phyloP scores from a whole-genome alignment of 2,797 vertebrate genomes.

The Falco berigora region DNA sequence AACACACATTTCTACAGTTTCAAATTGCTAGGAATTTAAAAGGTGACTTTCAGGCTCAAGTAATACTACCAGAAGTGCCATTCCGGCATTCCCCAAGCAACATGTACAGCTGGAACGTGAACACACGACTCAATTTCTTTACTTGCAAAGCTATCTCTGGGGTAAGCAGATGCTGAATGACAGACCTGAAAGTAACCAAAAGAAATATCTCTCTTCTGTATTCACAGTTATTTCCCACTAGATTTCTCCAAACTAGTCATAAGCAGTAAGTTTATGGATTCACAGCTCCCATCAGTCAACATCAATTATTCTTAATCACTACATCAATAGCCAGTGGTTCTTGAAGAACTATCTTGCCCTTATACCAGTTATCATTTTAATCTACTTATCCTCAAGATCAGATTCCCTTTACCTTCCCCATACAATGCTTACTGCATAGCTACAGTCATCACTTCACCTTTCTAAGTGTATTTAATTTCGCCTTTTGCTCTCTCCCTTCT shows the following conservation, averaged over 20 bases:
- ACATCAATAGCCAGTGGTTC: background rate
- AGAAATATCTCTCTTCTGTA: background rate
- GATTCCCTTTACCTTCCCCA: background rate
- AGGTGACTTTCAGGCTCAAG: background rate
- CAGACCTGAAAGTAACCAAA: background rate
- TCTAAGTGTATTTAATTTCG: background rate
- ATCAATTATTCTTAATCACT: too few relatives aligned
- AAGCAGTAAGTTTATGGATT: background rate
- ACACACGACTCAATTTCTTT: accelerated
- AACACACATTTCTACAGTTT: background rate
- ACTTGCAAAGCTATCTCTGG: background rate
- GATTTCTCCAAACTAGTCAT: background rate
- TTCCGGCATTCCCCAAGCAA: background rate
- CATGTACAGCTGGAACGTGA: background rate
- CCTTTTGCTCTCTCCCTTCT: background rate
- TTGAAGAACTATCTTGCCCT: background rate
- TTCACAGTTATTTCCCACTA: background rate
- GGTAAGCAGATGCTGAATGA: background rate
- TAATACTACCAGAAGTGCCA: background rate
- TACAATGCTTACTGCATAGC: background rate
- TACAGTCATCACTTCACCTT: background rate
- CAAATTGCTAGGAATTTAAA: background rate
- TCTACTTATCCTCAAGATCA: background rate
- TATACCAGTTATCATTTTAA: background rate
- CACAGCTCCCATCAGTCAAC: background rate